Evolutionary conservation across 2,888 invertebrate species (phyloP).

Genomic region (Lobophora halterata): DNA sequence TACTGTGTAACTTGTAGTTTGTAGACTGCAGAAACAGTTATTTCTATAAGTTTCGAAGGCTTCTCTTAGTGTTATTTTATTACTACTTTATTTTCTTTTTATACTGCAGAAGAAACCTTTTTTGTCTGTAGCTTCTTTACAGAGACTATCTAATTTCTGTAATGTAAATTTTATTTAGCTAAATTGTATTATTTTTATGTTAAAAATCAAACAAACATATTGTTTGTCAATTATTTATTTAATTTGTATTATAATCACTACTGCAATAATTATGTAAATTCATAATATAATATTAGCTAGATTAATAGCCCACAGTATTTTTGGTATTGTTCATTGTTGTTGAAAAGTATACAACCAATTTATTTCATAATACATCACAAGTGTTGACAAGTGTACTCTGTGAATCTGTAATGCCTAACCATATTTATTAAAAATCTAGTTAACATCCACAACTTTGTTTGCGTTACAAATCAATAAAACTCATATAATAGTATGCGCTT

Average conservation of each 20-base stretch:
- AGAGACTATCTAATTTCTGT: slow-evolving; percentile 8
- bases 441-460: no score
- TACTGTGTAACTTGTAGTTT: neutral
- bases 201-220: neutral
- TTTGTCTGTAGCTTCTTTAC: slow-evolving; percentile 7
- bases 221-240: no score
- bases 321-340: slow-evolving; percentile 14
- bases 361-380: no score
- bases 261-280: slow-evolving; percentile 10
- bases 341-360: slow-evolving; percentile 7
- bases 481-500: no score
- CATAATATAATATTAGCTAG: slow-evolving; percentile 8
- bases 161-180: slow-evolving; percentile 19
- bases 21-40: no score
- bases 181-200: slow-evolving; percentile 23
- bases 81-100: slow-evolving; percentile 9
- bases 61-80: slow-evolving; percentile 3
- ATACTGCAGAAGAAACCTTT: slow-evolving; percentile 4
- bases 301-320: slow-evolving; percentile 29
- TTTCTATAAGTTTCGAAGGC: neutral
- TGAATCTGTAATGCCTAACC: no score
- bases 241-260: slow-evolving; percentile 6
- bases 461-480: no score
- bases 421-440: no score
- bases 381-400: no score